phyloP scores from a whole-genome alignment of 2,797 vertebrate species.

The Xyrichtys novacula region DNA sequence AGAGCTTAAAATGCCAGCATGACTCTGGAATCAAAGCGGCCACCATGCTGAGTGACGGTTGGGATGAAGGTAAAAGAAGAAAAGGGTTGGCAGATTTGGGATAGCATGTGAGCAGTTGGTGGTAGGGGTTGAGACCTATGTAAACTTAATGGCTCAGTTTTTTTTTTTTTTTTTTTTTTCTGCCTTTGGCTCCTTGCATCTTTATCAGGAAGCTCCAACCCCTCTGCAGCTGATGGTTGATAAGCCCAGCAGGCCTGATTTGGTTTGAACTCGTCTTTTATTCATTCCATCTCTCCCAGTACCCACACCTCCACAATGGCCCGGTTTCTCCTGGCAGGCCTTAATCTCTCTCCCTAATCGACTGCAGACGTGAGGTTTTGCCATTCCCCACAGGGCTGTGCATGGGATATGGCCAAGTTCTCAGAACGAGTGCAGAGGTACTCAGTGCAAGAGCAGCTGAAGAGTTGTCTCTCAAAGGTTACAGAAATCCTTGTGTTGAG shows the following conservation, averaged over 20 bases:
- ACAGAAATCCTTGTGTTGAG: slow-evolving; percentile 13
- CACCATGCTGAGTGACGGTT: slow-evolving; percentile 40
- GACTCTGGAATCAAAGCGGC: slow-evolving; percentile 60
- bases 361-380: slow-evolving; percentile 80
- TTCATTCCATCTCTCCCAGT: slow-evolving; percentile 74
- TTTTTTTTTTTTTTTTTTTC: slow-evolving; percentile 21
- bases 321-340: slow-evolving; percentile 75
- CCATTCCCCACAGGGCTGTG: slow-evolving; percentile 70
- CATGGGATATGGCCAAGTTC: slow-evolving; percentile 67
- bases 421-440: slow-evolving; percentile 43
- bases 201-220: slow-evolving; percentile 74
- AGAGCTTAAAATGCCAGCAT: slow-evolving; percentile 57
- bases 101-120: slow-evolving; percentile 50
- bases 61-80: slow-evolving; percentile 55
- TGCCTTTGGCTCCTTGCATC: slow-evolving; percentile 64
- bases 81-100: slow-evolving; percentile 44
- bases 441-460: slow-evolving; percentile 32
- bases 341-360: slow-evolving; percentile 80
- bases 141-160: slow-evolving; percentile 68
- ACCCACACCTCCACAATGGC: slow-evolving; percentile 81
- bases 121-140: slow-evolving; percentile 57
- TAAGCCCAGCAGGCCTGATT: slow-evolving; percentile 72
- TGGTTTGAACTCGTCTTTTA: slow-evolving; percentile 79
- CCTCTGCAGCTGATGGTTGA: slow-evolving; percentile 70
- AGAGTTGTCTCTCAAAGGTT: slow-evolving; percentile 38